Percentiles rank a stretch among this genome's conserved stretches.
phyloP scores from a whole-genome alignment of 2,113 vertebrate species.

The Seriola quinqueradiata region DNA sequence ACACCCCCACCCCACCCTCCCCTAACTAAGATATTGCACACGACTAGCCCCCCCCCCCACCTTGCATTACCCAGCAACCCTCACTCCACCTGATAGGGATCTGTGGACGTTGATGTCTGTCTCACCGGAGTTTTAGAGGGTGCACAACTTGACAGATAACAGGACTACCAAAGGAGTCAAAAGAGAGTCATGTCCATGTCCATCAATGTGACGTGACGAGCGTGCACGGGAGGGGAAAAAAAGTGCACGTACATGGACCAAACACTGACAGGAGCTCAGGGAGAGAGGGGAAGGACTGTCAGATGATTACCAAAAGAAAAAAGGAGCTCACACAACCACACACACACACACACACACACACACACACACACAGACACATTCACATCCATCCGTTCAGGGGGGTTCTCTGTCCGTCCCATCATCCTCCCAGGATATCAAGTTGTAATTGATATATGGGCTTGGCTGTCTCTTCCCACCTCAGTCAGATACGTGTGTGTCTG shows the following conservation, averaged over 20 bases:
- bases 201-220: slow-evolving; percentile 24
- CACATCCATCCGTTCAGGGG: slow-evolving; percentile 11
- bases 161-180: slow-evolving; percentile 50
- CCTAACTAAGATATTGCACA: slow-evolving; percentile 71
- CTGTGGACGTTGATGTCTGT: slow-evolving; percentile 57
- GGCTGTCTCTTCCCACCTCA: slow-evolving; percentile 73
- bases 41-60: slow-evolving; percentile 11
- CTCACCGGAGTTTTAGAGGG: slow-evolving; percentile 50
- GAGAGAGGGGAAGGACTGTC: slow-evolving; percentile 22
- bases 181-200: slow-evolving; percentile 54
- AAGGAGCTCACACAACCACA: no score
- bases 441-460: slow-evolving; percentile 83
- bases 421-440: slow-evolving; percentile 75
- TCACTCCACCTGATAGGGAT: slow-evolving; percentile 47
- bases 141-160: slow-evolving; percentile 62
- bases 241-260: slow-evolving; percentile 22
- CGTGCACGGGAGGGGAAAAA: not conserved
- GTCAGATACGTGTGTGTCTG: slow-evolving; percentile 58
- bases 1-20: slow-evolving; percentile 1
- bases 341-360: slow-evolving; percentile 9
- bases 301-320: slow-evolving; percentile 32
- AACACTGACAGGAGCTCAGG: slow-evolving; percentile 40
- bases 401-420: slow-evolving; percentile 61
- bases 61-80: not conserved
- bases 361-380: slow-evolving; percentile 1